Evolutionary conservation across 1,140 invertebrate genomes (phyloP), one percentile per base, ranked within the genome.

Genomic region (Aphaenogaster ashmeadi): DNA sequence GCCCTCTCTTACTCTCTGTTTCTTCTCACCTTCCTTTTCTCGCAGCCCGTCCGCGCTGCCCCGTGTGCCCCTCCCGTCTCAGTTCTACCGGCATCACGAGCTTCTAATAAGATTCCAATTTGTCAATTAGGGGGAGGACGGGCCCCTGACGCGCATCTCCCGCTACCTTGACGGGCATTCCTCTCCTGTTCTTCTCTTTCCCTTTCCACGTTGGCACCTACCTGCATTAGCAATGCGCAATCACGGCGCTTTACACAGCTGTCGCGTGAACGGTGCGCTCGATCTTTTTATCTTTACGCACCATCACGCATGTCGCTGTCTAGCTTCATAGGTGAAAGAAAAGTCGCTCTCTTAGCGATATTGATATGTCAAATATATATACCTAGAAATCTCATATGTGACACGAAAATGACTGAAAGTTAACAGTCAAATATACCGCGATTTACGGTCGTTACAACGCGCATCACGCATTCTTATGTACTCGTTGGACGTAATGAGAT

Each of bases 81-180:
- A 81, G 86, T 85, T 88, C 89, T 87, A 88, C 88, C 89, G 91
- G 90, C 92, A 93, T 93, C 92, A 92, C 89, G 91, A 92, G 92
- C 93, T 94, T 94, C 95, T 96, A 96, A 96, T 97, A 96, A 96
- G 96, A 96, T 96, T 96, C 96, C 96, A 96, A 97, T 97, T 97
- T 97, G 96, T 97, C 96, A 96, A 96, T 96, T 96, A 96, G 92
- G 90, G 92, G 92, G 93, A 95, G 94, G 94, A 94, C 93, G 94
- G 93, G 93, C 90, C 89, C 90, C 86, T 86, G 89, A 87, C 80
- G 88, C 89, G 88, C 79, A 87, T 89, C 87, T 92, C 89, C 88
- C 80, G 69, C 69, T 84, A 84, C 80, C 80, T 75, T 71, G 80
- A 74, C 80, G 41, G 69, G 41, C 41, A 84, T 91, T 86, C 88